Percentiles rank a stretch among this genome's conserved stretches.
Conservation (phyloP, 1,140 invertebrate species). For the Drosophila ambigua region DNA sequence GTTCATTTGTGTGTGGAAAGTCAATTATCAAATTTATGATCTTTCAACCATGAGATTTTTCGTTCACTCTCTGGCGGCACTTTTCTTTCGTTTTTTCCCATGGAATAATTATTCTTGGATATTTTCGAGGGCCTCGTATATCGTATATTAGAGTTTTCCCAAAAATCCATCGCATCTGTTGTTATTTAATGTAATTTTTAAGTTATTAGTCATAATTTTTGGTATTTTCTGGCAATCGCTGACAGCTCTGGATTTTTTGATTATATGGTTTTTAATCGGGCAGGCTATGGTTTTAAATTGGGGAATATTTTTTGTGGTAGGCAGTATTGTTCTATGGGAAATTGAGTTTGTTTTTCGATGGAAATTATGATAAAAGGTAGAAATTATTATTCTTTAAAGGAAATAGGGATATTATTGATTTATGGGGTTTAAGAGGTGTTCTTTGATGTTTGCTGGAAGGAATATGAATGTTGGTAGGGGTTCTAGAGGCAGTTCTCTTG, state of each 20-base stretch:
- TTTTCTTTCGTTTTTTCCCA: constrained; percentile 58
- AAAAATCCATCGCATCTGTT: constrained; percentile 57
- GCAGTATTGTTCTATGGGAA: too few species aligned
- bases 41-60: constrained; percentile 54
- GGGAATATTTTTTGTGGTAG: background rate
- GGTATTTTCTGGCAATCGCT: constrained; percentile 51
- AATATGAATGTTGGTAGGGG: too few species aligned
- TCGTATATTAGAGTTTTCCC: constrained; percentile 11
- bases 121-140: background rate
- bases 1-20: constrained; percentile 52
- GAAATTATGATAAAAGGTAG: too few species aligned
- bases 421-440: too few species aligned
- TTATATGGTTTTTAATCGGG: constrained; percentile 47
- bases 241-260: constrained; percentile 45
- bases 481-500: too few species aligned
- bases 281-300: background rate
- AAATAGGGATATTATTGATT: too few species aligned
- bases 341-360: background rate
- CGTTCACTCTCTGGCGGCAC: constrained; percentile 42
- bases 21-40: constrained; percentile 81
- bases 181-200: constrained; percentile 65
- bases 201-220: constrained; percentile 78
- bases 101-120: constrained; percentile 21
- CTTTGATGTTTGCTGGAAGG: too few species aligned
- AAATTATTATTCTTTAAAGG: too few species aligned